Evolutionary conservation across 2,113 vertebrate genomes (phyloP).

Genomic region (Alethe castanea): DNA sequence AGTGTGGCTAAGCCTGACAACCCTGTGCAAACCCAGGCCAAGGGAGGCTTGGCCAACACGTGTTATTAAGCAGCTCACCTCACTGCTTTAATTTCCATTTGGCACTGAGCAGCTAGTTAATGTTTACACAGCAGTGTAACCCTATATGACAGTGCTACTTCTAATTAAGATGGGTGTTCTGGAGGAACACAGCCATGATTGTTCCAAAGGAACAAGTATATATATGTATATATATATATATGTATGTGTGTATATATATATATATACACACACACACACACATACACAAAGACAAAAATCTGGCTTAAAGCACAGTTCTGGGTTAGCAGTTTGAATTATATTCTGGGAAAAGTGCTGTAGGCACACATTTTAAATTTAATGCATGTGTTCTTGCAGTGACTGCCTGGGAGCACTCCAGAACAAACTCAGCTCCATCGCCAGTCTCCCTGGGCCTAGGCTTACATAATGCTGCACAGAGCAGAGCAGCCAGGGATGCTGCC

Average conservation of each 20-base stretch:
- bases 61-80: constrained; percentile 1
- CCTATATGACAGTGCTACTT: not conserved
- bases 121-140: constrained; percentile 21
- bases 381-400: not conserved
- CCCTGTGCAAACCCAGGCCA: not conserved
- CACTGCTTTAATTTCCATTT: constrained; percentile 32
- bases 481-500: not conserved
- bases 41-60: not conserved
- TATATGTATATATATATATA: no score
- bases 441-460: not conserved
- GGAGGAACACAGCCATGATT: not conserved
- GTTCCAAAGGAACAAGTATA: not conserved
- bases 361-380: not conserved
- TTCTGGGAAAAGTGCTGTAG: not conserved
- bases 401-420: not conserved
- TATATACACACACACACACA: fast-evolving
- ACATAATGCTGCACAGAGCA: constrained; percentile 10
- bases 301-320: not conserved
- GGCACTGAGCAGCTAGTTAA: not conserved
- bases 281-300: not conserved
- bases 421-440: not conserved
- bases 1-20: not conserved
- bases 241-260: no score
- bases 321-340: fast-evolving
- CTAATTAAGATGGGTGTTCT: not conserved